phyloP scores from a whole-genome alignment of 2,888 invertebrate species.

The Leptothorax acervorum region DNA sequence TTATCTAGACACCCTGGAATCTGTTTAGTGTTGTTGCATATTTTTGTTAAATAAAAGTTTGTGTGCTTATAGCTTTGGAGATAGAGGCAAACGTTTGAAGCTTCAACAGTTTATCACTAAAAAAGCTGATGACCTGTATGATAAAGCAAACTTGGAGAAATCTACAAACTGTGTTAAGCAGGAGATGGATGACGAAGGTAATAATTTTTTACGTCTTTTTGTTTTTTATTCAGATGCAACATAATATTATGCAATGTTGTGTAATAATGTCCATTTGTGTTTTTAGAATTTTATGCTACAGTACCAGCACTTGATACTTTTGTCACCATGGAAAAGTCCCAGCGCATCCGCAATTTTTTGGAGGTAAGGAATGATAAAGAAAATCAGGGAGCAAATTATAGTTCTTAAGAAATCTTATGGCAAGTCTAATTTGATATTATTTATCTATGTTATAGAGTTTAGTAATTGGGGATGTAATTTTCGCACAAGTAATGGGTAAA shows the following conservation, averaged over 20 bases:
- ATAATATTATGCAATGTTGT: background rate
- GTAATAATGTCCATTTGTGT: constrained; percentile 9
- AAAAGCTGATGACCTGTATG: constrained; percentile 93
- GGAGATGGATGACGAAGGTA: constrained; percentile 88
- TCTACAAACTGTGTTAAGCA: constrained; percentile 79
- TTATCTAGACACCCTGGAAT: background rate
- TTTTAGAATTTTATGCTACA: constrained; percentile 91
- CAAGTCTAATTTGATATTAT: constrained; percentile 43
- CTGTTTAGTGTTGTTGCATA: background rate
- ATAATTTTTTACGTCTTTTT: constrained; percentile 76
- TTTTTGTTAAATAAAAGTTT: background rate
- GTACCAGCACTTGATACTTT: constrained; percentile 96
- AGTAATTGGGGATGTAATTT: constrained; percentile 90
- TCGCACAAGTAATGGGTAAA: constrained; percentile 92
- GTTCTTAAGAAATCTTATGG: constrained; percentile 44
- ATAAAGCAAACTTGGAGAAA: constrained; percentile 83
- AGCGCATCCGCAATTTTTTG: constrained; percentile 92
- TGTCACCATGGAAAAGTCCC: constrained; percentile 92
- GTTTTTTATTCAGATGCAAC: background rate
- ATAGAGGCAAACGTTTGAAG: constrained; percentile 93
- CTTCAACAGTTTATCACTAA: constrained; percentile 95
- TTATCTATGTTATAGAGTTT: constrained; percentile 79
- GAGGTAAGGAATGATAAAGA: constrained; percentile 87
- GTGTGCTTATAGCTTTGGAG: constrained; percentile 89
- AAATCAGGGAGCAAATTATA: background rate